Base-by-base conservation (phyloP, 2,113 vertebrate species). In the Hyperoodon ampullatus region DNA sequence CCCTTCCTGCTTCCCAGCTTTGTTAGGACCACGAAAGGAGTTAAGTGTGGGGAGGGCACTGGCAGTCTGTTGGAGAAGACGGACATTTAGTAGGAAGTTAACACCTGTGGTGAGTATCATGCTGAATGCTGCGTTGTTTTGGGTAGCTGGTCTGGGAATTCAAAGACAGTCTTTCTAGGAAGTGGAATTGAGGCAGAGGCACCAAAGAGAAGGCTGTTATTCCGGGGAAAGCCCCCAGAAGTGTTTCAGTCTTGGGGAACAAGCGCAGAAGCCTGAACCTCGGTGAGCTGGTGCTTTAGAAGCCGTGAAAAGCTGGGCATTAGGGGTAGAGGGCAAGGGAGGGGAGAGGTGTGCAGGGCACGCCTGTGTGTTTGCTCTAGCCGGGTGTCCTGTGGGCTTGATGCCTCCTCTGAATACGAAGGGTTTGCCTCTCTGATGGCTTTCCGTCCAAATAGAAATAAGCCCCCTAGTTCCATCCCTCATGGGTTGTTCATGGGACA, bases 401-500 rank as follows among this genome's bases (percentile, higher is more conserved):
- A 8, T 4, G 24, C 33, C 30, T 18, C 23, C 42, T 63, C 44
- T 60, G 0, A 47, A 28, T 3, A 5, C 12, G 50, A n/a, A 9
- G 42, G 24, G 21, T 26, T 16, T 42, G 55, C 30, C 30, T 60
- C 33, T 19, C 1, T 61, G 47, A 1, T 0, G 0, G 30, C n/a
- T 26, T 33, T 44, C 42, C 15, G 15, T 35, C 68, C 42, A 28
- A 28, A 14, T n/a, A 6, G 23, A 35, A 47, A 30, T 16, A 33
- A 74, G 8, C 42, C 24, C 4, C 65, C 44, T 3, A 0, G 28
- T 8, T 44, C n/a, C 5, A 0, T 28, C 24, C 21, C 39, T 26
- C 75, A 1, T 26, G 35, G 2, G 55, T 47, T 23, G 50, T 60
- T 55, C 28, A 0, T 10, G 7, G 1, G 53, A 26, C 26, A n/a